Evolutionary conservation across 2,888 invertebrate species (phyloP).

Genomic region (Aphrophora alni): DNA sequence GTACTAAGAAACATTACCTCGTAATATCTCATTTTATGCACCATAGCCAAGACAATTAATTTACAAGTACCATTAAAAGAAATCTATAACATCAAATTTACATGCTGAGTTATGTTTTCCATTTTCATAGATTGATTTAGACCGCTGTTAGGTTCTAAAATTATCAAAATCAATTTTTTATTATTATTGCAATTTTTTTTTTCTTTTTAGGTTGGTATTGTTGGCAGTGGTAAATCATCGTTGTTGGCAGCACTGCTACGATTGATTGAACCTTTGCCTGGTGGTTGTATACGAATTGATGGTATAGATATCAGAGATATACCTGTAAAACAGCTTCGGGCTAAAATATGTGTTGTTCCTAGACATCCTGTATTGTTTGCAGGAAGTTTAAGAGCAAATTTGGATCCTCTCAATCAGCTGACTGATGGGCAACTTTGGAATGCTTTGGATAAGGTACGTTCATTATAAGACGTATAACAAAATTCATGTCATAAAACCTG

Average conservation of each 20-base stretch:
- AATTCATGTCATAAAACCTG: too few relatives aligned
- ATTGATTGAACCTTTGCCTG: slow-evolving; percentile 18
- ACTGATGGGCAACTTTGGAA: slow-evolving; percentile 24
- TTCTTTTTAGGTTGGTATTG: slow-evolving; percentile 27
- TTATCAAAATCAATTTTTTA: too few relatives aligned
- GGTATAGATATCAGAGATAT: slow-evolving; percentile 22
- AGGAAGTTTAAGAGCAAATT: slow-evolving; percentile 22
- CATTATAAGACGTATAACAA: too few relatives aligned
- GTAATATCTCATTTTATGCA: too few relatives aligned
- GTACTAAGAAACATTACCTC: too few relatives aligned
- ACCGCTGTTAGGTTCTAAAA: too few relatives aligned
- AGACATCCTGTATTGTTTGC: slow-evolving; percentile 27
- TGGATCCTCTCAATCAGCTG: slow-evolving; percentile 22
- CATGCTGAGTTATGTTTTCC: too few relatives aligned
- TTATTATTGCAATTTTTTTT: too few relatives aligned
- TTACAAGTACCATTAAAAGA: too few relatives aligned
- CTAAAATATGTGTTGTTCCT: slow-evolving; percentile 28
- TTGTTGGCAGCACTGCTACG: slow-evolving; percentile 29
- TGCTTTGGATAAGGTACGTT: slow-evolving; percentile 25
- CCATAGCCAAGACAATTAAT: too few relatives aligned
- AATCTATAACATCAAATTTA: too few relatives aligned
- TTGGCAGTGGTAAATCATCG: slow-evolving; percentile 31
- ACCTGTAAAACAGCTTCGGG: slow-evolving; percentile 16
- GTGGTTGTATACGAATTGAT: slow-evolving; percentile 24
- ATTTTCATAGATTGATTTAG: too few relatives aligned